phyloP scores from a whole-genome alignment of 2,888 invertebrate genomes.

The Callosobruchus maculatus region DNA sequence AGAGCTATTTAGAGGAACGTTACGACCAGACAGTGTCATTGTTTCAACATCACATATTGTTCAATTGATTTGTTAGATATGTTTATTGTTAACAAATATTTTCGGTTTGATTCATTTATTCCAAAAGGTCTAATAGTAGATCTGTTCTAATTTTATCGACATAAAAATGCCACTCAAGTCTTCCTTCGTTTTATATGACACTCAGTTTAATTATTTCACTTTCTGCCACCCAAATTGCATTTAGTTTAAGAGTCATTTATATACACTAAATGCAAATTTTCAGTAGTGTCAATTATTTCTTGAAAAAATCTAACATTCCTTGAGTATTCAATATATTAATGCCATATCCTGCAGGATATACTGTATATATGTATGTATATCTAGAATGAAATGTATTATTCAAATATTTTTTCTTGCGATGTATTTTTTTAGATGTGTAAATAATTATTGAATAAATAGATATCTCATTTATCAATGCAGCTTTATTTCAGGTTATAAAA shows the following conservation, averaged over 20 bases:
- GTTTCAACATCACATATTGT: too few relatives aligned
- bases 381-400: constrained; percentile 46
- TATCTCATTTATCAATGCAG: constrained; percentile 12
- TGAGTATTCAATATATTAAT: constrained; percentile 18
- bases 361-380: constrained; percentile 51
- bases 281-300: not conserved
- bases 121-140: too few relatives aligned
- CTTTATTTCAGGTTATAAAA: not conserved
- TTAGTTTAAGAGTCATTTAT: too few relatives aligned
- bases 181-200: constrained; percentile 10
- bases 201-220: too few relatives aligned
- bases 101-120: too few relatives aligned
- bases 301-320: not conserved
- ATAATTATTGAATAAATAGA: constrained; percentile 40
- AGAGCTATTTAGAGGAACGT: too few relatives aligned
- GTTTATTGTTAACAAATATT: too few relatives aligned
- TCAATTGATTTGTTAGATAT: too few relatives aligned
- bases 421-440: constrained; percentile 51
- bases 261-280: not conserved
- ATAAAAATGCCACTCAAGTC: too few relatives aligned
- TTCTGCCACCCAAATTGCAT: too few relatives aligned
- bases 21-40: too few relatives aligned
- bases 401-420: constrained; percentile 49
- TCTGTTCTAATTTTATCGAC: too few relatives aligned
- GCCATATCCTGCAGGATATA: constrained; percentile 39